Evolutionary conservation across 2,888 invertebrate genomes (phyloP).

Genomic region (Hypolimnas misippus): DNA sequence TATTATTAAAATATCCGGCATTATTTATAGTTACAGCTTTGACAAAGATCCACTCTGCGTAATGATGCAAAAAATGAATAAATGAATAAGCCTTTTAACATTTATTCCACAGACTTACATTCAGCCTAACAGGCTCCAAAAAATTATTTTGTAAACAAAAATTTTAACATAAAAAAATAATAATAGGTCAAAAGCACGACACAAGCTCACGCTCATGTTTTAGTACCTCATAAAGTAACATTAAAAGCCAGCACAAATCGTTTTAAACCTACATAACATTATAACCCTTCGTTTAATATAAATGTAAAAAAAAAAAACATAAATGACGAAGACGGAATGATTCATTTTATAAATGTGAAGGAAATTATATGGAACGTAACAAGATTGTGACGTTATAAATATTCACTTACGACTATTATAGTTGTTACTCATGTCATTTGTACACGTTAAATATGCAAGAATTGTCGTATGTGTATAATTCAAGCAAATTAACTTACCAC

Average conservation of each 20-base stretch:
- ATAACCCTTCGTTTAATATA: neutral
- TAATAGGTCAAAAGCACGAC: neutral
- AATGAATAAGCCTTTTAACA: neutral
- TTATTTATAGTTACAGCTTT: neutral
- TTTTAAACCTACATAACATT: constrained; percentile 3
- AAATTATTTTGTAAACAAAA: neutral
- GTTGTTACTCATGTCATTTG: neutral
- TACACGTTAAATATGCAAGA: neutral
- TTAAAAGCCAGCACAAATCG: neutral
- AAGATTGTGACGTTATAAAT: neutral
- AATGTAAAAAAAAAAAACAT: neutral
- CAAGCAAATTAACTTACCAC: too few relatives aligned
- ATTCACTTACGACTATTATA: neutral
- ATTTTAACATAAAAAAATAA: constrained; percentile 3
- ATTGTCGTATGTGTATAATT: neutral
- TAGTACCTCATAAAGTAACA: neutral
- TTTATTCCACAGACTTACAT: neutral
- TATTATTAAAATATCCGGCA: neutral
- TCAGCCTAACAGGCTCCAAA: neutral
- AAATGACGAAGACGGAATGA: neutral
- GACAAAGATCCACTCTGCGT: neutral
- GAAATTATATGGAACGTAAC: neutral
- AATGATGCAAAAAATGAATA: neutral
- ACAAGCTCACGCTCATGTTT: constrained; percentile 6
- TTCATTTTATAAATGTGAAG: constrained; percentile 1